Percentiles rank a stretch among this genome's conserved stretches.
Conservation (phyloP, 2,113 vertebrate species). For the Corythornis cristatus region DNA sequence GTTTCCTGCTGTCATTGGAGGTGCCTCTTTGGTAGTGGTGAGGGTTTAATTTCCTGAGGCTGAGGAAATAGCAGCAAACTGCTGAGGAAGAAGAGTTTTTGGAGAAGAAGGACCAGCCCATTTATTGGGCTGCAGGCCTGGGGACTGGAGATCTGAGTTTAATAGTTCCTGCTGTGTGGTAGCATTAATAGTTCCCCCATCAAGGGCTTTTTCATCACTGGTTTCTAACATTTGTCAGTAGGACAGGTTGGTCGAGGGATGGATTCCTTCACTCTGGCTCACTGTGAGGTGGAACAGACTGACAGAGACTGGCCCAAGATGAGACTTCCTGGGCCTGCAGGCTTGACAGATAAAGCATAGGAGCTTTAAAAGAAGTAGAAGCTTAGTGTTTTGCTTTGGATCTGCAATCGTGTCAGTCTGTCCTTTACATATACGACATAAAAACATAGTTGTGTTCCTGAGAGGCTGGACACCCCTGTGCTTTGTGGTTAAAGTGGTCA, state of each 20-base stretch:
- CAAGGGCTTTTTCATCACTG: background rate
- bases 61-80: background rate
- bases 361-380: background rate
- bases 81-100: background rate
- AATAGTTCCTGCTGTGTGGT: background rate
- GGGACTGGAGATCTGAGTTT: background rate
- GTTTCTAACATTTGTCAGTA: background rate
- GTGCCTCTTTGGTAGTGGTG: background rate
- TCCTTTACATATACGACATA: background rate
- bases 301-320: background rate
- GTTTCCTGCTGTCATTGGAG: rapidly evolving
- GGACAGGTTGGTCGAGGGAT: background rate
- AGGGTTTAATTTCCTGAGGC: background rate
- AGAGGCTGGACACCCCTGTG: background rate
- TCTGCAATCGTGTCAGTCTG: background rate
- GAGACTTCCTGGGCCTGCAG: background rate
- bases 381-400: background rate
- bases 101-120: background rate
- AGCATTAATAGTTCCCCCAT: background rate
- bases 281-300: too few relatives aligned
- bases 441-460: background rate
- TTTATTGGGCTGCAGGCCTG: background rate
- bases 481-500: background rate
- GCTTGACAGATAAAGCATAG: background rate
- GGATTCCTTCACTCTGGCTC: background rate